Base-by-base conservation (phyloP, 2,797 vertebrate genomes). In the Clangula hyemalis region DNA sequence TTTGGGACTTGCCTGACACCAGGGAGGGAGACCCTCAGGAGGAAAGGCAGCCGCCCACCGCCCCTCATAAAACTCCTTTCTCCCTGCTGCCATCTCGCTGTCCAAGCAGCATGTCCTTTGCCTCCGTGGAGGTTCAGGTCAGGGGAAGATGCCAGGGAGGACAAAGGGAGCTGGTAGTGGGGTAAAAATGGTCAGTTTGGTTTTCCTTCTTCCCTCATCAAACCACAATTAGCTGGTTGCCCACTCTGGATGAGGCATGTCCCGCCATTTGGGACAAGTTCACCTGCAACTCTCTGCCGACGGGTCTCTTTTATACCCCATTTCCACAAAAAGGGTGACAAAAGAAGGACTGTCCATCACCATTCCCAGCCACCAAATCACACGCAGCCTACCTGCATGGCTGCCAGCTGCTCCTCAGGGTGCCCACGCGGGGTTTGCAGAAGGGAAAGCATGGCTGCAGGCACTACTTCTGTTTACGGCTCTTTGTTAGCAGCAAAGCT, bases 251-350 rank as follows among this genome's bases (percentile, higher is more conserved):
- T 3, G 57, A 13, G 36, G 30, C n/a, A 49, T 49, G 49, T 49
- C 49, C 24, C 27, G 43, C 38, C 38, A 49, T 62, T 20, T 6
- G 13, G 51, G 39, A 53, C 34, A 68, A 34, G 39, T 32, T 93
- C 80, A 70, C 73, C 53, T 39, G 61, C 64, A 47, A 32, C n/a
- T 87, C 30, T 86, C 57, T 72, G 86, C n/a, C 70, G 36, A 84
- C 39, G 36, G 4, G 1, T 30, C 73, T 91, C 84, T 89, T 61
- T 93, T 84, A 95, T 82, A 54, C 65, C 84, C 89, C 94, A 45
- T 89, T 95, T 93, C 78, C 92, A 80, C 81, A 96, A 84, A 54
- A 94, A 73, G 25, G 45, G 36, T 22, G 45, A 77, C 73, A 91
- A 94, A 96, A 91, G 62, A 87, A 87, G 39, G 54, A n/a, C 43